Evolutionary conservation across 2,113 vertebrate species (phyloP), one percentile per base, ranked within the genome.

Genomic region (Trichechus manatus): DNA sequence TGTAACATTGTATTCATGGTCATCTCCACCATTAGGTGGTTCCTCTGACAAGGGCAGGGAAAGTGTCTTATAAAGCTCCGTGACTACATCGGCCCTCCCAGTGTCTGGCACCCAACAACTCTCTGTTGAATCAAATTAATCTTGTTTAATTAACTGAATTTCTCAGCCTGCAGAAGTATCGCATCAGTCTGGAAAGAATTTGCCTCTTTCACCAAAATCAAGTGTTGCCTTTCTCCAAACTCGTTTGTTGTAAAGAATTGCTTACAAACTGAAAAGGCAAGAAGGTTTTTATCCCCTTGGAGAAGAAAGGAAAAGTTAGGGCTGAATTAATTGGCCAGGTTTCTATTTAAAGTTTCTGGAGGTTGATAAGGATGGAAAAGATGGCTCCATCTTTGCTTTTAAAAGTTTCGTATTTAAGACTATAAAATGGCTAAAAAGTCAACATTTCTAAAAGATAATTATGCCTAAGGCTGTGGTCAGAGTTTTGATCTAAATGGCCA

Each of bases 51-150:
- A 1, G 9, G 44, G 6, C 85, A 33, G 63, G n/a, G 31, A 20
- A 15, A 9, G 1, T 0, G 5, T 14, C 72, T 5, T 4, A 2
- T 4, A 25, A 64, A 14, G 10, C 17, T 53, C 53, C 4, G 5
- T 25, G 8, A 11, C 31, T 23, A 25, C 15, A 11, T n/a, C 1
- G 13, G 10, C n/a, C 17, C 22, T 27, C 33, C 75, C 13, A 31
- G 31, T 1, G 6, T 36, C 70, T 36, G 80, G 17, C 11, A 68
- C 33, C 15, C 36, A 6, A 2, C 10, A 14, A 10, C 7, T 4
- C 31, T 22, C 27, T 17, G 9, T 1, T 9, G 44, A 25, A 13
- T 0, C 11, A 6, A 29, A 50, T 25, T 20, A 1, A 22, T 31
- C 59, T 78, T 10, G 42, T 56, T 50, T 42, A 13, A 31, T 39